A percentile compares a stretch with the other conserved stretches of the same genome.
phyloP scores from a whole-genome alignment of 2,113 vertebrate species.

The Nicator chloris region DNA sequence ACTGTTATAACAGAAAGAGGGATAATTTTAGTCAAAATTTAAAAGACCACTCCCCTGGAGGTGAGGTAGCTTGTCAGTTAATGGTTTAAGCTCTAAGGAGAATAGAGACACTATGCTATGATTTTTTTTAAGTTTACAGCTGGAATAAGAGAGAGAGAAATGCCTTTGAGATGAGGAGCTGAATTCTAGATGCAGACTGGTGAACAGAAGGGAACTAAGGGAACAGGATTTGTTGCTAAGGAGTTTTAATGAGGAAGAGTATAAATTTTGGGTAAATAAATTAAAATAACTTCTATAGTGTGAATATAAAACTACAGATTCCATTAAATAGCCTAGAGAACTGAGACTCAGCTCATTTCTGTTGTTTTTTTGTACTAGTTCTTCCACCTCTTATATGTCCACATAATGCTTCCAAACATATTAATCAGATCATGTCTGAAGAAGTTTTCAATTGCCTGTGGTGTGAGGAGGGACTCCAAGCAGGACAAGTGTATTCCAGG shows the following conservation, averaged over 20 bases:
- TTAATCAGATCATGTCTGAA: constrained; percentile 13
- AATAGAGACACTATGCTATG: background rate
- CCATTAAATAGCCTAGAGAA: background rate
- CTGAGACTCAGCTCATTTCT: background rate
- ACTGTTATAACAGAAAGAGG: background rate
- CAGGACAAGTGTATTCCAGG: background rate
- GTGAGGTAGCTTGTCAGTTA: background rate
- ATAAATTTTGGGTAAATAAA: background rate
- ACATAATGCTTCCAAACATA: background rate
- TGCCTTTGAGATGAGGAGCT: background rate
- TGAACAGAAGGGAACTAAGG: background rate
- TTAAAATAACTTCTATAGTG: background rate
- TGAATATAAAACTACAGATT: background rate
- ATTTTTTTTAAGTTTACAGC: background rate
- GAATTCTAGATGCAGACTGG: background rate
- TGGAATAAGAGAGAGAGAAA: background rate
- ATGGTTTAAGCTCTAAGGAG: background rate
- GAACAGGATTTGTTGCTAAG: background rate
- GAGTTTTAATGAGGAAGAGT: background rate
- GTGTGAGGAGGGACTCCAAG: background rate
- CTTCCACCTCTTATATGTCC: background rate
- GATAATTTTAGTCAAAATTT: background rate
- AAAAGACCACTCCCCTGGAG: background rate
- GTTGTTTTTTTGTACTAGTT: background rate
- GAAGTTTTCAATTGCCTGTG: background rate